Percentiles rank a stretch among this genome's conserved stretches.
Evolutionary conservation across 2,888 invertebrate species (phyloP).

Genomic region (Diloba caeruleocephala): DNA sequence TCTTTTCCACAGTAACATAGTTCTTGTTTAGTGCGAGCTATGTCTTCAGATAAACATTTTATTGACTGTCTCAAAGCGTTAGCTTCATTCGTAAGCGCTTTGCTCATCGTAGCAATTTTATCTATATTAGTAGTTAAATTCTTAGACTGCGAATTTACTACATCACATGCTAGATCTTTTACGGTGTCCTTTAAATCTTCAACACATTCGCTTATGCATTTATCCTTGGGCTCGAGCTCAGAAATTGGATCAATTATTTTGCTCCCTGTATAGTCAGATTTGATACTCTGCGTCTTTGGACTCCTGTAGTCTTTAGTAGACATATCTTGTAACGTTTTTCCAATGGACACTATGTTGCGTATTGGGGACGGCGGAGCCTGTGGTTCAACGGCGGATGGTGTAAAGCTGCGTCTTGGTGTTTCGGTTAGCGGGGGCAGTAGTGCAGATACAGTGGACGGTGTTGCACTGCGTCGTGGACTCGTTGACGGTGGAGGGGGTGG

Average conservation of each 20-base stretch:
- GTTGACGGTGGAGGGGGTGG: too few species aligned
- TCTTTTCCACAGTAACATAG: conserved; percentile 51
- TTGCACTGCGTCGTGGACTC: too few species aligned
- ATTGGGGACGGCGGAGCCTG: conserved; percentile 7
- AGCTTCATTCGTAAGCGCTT: conserved; percentile 79
- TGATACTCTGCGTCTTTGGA: conserved; percentile 36
- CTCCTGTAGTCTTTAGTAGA: conserved; percentile 20
- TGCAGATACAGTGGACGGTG: too few species aligned
- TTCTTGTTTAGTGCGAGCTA: conserved; percentile 73
- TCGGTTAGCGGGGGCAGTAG: too few species aligned
- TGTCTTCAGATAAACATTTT: conserved; percentile 74
- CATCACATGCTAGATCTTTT: conserved; percentile 60
- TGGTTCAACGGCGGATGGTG: not conserved
- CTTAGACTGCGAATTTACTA: conserved; percentile 56
- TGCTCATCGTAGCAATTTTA: conserved; percentile 80
- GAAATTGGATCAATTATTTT: conserved; percentile 55
- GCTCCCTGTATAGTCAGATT: conserved; percentile 42
- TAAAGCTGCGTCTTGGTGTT: not conserved
- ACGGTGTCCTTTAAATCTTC: conserved; percentile 67
- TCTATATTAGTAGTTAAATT: conserved; percentile 71
- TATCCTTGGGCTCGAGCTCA: conserved; percentile 59
- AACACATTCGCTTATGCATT: conserved; percentile 65
- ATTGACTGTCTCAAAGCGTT: conserved; percentile 79
- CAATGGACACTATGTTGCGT: conserved; percentile 3
- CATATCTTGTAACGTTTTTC: not conserved